Base-by-base conservation (phyloP, 2,888 invertebrate genomes). In the Pyralis farinalis region DNA sequence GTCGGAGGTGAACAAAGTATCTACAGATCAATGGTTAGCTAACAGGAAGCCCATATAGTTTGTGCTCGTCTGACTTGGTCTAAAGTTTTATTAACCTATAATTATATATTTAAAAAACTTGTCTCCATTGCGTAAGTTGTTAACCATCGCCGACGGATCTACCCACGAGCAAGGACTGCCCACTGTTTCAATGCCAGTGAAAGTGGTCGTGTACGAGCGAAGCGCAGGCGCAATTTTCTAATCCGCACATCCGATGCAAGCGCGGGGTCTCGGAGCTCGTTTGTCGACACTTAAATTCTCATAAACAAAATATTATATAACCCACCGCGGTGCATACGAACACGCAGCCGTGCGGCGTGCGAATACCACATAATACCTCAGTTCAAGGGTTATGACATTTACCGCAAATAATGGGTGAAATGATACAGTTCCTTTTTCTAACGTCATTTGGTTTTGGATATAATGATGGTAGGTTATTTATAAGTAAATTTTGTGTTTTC, bases 181-280 rank as follows among this genome's bases (percentile, higher is more conserved):
- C 45, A 47, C 36, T 55, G 57, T 59, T 63, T 69, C 72, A 71
- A 71, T 71, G 72, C 63, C 73, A 76, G 82, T 74, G 82, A 85
- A 84, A 84, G 83, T 80, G 67, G 63, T 55, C 55, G 55, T 53
- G 57, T 54, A 51, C 58, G 58, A 56, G 40, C 46, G 62, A 67
- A 66, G 67, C 61, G 69, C 71, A 48, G 51, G 49, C 63, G 65
- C 63, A 61, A 68, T 79, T 78, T 78, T 75, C 78, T 77, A 79
- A 76, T 74, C 63, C 56, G 47, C 58, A 66, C 68, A 69, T 71
- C 73, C 71, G 62, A 68, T 53, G 55, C 44, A 35, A 58, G 55
- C 53, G 33, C 42, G 25, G 28, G 34, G 37, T 43, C 20, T 21
- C 22, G 22, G 34, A 16, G 16, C 16, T 22, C 22, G 34, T 11